phyloP scores from a whole-genome alignment of 2,797 vertebrate species.

The Cyclopterus lumpus region DNA sequence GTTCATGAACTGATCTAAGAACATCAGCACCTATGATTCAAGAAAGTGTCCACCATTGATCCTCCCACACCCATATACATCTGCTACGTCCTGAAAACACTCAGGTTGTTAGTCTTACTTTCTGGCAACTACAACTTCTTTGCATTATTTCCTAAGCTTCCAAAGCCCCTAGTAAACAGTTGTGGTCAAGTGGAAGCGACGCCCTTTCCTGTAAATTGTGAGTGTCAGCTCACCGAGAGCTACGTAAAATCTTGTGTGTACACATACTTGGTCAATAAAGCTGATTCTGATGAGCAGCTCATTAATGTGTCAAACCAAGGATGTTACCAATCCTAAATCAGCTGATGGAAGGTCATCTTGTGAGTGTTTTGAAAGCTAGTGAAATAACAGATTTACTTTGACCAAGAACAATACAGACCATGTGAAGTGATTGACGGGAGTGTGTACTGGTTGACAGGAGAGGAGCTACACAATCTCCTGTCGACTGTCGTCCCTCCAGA shows the following conservation, averaged over 20 bases:
- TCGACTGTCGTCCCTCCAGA: not conserved
- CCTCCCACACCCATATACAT: not conserved
- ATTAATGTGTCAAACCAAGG: not conserved
- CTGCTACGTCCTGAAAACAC: not conserved
- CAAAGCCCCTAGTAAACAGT: not conserved
- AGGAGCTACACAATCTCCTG: not conserved
- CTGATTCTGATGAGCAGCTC: not conserved
- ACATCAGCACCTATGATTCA: constrained; percentile 8
- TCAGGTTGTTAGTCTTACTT: not conserved
- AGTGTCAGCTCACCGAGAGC: not conserved
- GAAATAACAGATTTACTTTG: not conserved
- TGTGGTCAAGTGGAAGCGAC: not conserved
- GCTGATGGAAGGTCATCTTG: not conserved
- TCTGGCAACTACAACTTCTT: not conserved
- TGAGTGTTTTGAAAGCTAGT: not conserved
- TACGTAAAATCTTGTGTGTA: not conserved
- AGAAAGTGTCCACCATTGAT: constrained; percentile 4
- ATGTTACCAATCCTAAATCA: not conserved
- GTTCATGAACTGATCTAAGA: constrained; percentile 11
- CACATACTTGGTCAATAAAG: not conserved
- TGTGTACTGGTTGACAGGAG: not conserved
- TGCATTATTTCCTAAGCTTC: not conserved
- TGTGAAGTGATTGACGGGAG: not conserved
- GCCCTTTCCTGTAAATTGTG: not conserved
- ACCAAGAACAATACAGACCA: not conserved